A percentile compares a stretch with the other conserved stretches of the same genome.
Evolutionary conservation across 2,113 vertebrate species (phyloP).

Genomic region (Chionodraco myersi): DNA sequence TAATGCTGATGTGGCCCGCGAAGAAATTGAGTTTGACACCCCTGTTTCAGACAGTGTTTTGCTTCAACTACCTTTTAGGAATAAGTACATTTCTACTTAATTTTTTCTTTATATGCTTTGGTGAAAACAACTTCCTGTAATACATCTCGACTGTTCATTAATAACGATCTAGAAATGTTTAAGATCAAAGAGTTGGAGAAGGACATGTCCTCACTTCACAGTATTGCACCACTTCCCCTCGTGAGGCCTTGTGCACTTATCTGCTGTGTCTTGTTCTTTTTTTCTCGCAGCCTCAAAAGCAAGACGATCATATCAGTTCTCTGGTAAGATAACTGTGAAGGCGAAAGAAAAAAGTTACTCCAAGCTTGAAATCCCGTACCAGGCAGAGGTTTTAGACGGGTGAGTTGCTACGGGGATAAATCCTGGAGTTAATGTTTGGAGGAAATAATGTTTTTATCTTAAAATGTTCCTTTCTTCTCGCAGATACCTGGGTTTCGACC

Average conservation of each 20-base stretch:
- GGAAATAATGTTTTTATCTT: too few relatives aligned
- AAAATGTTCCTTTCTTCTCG: neutral
- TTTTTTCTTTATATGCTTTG: neutral
- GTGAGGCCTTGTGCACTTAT: neutral
- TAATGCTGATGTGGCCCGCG: too few relatives aligned
- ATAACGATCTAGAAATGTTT: neutral
- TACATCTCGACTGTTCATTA: too few relatives aligned
- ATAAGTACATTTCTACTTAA: neutral
- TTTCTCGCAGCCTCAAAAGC: constrained; percentile 92
- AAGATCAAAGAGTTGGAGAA: neutral
- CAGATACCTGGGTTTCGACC: constrained; percentile 95
- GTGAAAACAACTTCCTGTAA: neutral
- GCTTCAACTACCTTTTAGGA: neutral
- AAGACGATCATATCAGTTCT: constrained; percentile 91
- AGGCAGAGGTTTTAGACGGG: constrained; percentile 98
- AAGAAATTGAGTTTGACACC: too few relatives aligned
- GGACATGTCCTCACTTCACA: neutral
- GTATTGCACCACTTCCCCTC: constrained; percentile 52
- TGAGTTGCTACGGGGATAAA: constrained; percentile 75
- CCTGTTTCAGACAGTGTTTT: neutral
- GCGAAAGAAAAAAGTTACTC: constrained; percentile 99
- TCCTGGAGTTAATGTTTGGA: neutral
- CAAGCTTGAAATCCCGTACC: constrained; percentile 99
- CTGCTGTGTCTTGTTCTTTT: constrained; percentile 12
- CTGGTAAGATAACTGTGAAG: constrained; percentile 99